phyloP scores from a whole-genome alignment of 2,888 invertebrate species.

The Steinernema hermaphroditum region DNA sequence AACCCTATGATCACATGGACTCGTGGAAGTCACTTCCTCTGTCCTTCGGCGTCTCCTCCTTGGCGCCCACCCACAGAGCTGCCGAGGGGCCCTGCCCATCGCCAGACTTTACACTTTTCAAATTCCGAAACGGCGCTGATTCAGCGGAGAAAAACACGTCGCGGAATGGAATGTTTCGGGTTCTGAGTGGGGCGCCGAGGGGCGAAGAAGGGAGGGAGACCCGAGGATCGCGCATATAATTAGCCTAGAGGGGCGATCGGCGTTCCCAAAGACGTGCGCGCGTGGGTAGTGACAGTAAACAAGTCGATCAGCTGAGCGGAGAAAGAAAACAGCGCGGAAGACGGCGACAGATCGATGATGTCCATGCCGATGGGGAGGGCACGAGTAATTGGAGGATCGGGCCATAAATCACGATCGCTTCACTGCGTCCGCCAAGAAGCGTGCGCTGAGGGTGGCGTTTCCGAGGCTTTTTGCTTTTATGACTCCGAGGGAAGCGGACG shows the following conservation, averaged over 20 bases:
- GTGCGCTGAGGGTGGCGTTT: not conserved
- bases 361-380: not conserved
- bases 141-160: too few species aligned
- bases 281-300: slow-evolving; percentile 20
- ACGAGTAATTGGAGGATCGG: slow-evolving; percentile 8
- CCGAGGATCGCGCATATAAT: too few species aligned
- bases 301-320: slow-evolving; percentile 1
- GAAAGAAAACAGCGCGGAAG: not conserved
- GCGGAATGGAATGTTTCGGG: too few species aligned
- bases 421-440: not conserved
- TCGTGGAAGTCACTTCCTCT: too few species aligned
- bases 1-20: too few species aligned
- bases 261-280: slow-evolving; percentile 17
- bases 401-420: slow-evolving; percentile 16
- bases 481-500: not conserved
- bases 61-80: too few species aligned
- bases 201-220: too few species aligned
- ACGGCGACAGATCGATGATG: slow-evolving; percentile 25
- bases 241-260: not conserved
- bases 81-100: too few species aligned
- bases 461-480: not conserved
- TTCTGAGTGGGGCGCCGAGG: too few species aligned
- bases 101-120: too few species aligned
- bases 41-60: too few species aligned
- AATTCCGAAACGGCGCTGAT: too few species aligned